Conservation (phyloP, 2,113 vertebrate genomes). For the Myodes glareolus region DNA sequence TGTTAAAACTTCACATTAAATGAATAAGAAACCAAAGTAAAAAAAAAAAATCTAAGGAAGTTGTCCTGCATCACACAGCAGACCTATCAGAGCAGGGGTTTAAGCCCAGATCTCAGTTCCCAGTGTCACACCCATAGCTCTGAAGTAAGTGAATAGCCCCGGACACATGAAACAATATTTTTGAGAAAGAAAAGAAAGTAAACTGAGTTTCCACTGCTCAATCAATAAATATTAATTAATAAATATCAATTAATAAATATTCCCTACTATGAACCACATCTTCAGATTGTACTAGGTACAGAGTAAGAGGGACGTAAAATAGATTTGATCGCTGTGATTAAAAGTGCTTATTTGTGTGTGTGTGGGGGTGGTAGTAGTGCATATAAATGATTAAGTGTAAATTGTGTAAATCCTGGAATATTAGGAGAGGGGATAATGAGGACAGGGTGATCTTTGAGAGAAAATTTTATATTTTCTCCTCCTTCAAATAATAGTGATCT, state of each 20-base stretch:
- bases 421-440: not conserved
- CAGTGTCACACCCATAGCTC: constrained; percentile 16
- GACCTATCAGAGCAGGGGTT: not conserved
- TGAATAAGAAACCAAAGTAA: constrained; percentile 2
- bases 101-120: constrained; percentile 22
- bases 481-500: not conserved
- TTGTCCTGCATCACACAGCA: not conserved
- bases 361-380: not conserved
- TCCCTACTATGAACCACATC: not conserved
- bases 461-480: not conserved
- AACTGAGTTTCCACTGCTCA: not conserved
- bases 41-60: constrained; percentile 39
- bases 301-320: not conserved
- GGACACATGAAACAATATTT: constrained; percentile 9
- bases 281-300: not conserved
- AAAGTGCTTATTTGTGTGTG: not conserved
- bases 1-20: constrained; percentile 35
- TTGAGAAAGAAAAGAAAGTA: not conserved
- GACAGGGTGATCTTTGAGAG: not conserved
- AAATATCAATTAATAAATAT: constrained; percentile 28
- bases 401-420: constrained; percentile 7
- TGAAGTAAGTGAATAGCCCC: not conserved
- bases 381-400: constrained; percentile 18
- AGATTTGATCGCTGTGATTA: not conserved
- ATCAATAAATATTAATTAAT: no score